Base-by-base conservation (phyloP, 1,140 invertebrate genomes). In the Magallana ariakensis region DNA sequence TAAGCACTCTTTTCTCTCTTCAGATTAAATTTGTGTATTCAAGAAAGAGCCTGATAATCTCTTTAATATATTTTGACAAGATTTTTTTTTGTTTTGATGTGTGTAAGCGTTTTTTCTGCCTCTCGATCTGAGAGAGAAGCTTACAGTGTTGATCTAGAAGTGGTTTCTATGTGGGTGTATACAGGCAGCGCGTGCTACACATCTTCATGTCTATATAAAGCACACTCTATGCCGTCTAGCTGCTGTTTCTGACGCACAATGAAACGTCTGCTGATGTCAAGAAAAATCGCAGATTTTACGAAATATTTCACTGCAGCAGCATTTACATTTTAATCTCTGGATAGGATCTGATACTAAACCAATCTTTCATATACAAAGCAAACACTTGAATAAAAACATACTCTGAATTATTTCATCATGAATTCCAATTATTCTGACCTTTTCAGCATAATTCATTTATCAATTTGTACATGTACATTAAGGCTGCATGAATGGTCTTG, bases 151-250 rank as follows among this genome's bases (percentile, higher is more conserved):
- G 33, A 46, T 46, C 33, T 46, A 75, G 66, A 26, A 11, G 22
- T 75, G 9, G 22, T 22, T 75, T 75, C 11, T 75, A 75, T 75
- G 66, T 75, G 66, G 66, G 66, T 75, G 66, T 75, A 75, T 46
- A 46, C 22, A 13, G 19, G 22, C 58, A 62, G 58, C 8, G 33
- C 22, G 26, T 26, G 33, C 22, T 75, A 75, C 22, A 75, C 66
- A 75, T 75, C 66, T 75, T 75, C 66, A 75, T 75, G 66, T 75
- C 66, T 75, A 75, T 75, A 75, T 75, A 75, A 75, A 75, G 66
- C 66, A 26, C 66, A 75, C 22, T 0, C 22, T 0, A 19, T 7
- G 62, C 62, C 26, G 10, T 22, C 62, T n/a, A 6, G 58, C 58
- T 75, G 66, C 66, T 22, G 62, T 10, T 26, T 26, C 66, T 75